A percentile compares a stretch with the other conserved stretches of the same genome.
phyloP scores from a whole-genome alignment of 2,888 invertebrate genomes.

The Apamea sordens region DNA sequence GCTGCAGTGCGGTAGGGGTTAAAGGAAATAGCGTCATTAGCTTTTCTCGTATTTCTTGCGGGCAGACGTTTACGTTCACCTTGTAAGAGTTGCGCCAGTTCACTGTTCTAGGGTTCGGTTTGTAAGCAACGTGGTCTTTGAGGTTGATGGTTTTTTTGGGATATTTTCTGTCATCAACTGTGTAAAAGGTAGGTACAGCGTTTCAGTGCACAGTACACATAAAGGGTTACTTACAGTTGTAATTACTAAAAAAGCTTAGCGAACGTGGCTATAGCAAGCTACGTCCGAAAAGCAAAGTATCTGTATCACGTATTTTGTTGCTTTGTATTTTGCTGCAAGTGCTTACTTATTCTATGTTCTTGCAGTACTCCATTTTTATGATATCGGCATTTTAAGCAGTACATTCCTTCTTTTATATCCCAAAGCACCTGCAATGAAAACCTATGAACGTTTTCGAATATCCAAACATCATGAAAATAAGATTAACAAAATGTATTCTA shows the following conservation, averaged over 20 bases:
- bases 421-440: constrained; percentile 19
- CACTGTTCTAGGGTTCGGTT: constrained; percentile 66
- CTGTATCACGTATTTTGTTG: constrained; percentile 29
- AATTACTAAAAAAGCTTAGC: not conserved
- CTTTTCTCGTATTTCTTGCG: constrained; percentile 86
- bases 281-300: constrained; percentile 10
- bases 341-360: constrained; percentile 9
- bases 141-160: not conserved
- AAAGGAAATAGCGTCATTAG: constrained; percentile 89
- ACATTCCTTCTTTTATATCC: constrained; percentile 5
- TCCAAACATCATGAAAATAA: constrained; percentile 14
- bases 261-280: not conserved
- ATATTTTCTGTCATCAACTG: not conserved
- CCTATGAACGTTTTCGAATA: constrained; percentile 12
- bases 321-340: constrained; percentile 34
- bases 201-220: not conserved
- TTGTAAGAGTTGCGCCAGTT: constrained; percentile 74
- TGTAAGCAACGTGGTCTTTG: constrained; percentile 24
- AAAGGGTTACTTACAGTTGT: not conserved
- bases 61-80: constrained; percentile 83
- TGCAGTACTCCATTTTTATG: constrained; percentile 36
- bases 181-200: not conserved
- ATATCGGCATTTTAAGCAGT: constrained; percentile 38
- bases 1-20: constrained; percentile 83
- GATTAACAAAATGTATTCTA: constrained; percentile 7